Evolutionary conservation across 2,113 vertebrate species (phyloP).

Genomic region (Leptobrachium leishanense): DNA sequence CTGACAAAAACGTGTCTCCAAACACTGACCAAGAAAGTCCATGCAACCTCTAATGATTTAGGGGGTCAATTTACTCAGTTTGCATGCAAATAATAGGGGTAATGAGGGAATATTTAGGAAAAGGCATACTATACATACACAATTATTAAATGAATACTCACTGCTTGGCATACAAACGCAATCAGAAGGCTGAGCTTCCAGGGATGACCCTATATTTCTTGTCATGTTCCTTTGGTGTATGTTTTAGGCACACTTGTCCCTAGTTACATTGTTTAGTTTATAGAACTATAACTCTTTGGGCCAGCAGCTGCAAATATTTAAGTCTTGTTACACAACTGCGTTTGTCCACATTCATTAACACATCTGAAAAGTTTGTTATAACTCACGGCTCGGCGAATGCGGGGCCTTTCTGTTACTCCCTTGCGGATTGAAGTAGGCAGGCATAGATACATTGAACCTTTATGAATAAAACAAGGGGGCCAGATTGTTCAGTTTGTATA

Average conservation of each 20-base stretch:
- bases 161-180: too few species aligned
- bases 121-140: too few species aligned
- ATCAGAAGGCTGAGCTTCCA: too few species aligned
- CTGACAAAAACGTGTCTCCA: too few species aligned
- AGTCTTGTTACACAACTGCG: slow-evolving; percentile 70
- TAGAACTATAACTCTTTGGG: slow-evolving; percentile 58
- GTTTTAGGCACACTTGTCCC: not conserved
- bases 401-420: slow-evolving; percentile 85
- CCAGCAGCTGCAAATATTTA: slow-evolving; percentile 67
- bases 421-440: slow-evolving; percentile 85
- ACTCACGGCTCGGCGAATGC: slow-evolving; percentile 86
- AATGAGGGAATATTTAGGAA: too few species aligned
- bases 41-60: not conserved
- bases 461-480: slow-evolving; percentile 88
- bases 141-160: too few species aligned
- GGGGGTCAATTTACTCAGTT: not conserved
- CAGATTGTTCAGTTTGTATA: slow-evolving; percentile 87
- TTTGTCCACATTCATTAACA: slow-evolving; percentile 82
- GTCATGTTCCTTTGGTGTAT: not conserved
- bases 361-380: slow-evolving; percentile 84
- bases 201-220: too few species aligned
- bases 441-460: slow-evolving; percentile 89
- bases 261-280: not conserved
- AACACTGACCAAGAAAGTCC: not conserved
- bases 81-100: not conserved